A percentile compares a stretch with the other conserved stretches of the same genome.
Evolutionary conservation across 2,113 vertebrate species (phyloP).

Genomic region (Boleophthalmus pectinirostris): DNA sequence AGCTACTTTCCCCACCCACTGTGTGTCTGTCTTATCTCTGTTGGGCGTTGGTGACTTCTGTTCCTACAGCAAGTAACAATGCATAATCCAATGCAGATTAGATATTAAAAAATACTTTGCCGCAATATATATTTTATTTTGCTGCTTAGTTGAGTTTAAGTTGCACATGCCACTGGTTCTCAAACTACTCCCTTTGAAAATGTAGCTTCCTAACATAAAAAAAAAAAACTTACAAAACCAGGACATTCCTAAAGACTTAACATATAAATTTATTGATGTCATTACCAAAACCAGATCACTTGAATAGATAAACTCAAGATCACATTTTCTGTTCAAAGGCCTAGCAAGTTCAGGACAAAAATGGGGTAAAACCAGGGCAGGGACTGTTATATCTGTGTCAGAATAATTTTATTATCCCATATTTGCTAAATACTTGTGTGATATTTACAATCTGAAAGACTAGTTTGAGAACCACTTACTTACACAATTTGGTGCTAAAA

Average conservation of each 20-base stretch:
- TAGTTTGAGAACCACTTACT: conserved; percentile 2
- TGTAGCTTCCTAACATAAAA: background rate
- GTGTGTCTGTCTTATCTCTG: background rate
- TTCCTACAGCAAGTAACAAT: background rate
- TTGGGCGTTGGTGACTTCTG: background rate
- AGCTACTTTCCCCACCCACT: background rate
- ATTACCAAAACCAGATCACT: background rate
- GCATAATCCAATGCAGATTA: background rate
- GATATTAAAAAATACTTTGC: background rate
- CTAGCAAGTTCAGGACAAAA: background rate
- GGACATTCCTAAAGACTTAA: background rate
- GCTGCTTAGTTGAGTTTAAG: background rate
- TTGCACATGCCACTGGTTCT: conserved; percentile 2
- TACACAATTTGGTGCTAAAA: background rate
- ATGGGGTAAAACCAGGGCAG: background rate
- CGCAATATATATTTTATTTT: background rate
- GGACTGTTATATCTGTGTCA: background rate
- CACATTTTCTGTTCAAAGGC: background rate
- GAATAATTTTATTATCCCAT: no score
- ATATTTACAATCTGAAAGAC: no score
- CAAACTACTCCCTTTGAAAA: background rate
- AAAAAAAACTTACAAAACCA: background rate
- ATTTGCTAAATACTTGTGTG: no score
- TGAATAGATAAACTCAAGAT: background rate
- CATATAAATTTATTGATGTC: background rate